Percentiles rank a stretch among this genome's conserved stretches.
Evolutionary conservation across 2,888 invertebrate genomes (phyloP).

Genomic region (Lagria hirta): DNA sequence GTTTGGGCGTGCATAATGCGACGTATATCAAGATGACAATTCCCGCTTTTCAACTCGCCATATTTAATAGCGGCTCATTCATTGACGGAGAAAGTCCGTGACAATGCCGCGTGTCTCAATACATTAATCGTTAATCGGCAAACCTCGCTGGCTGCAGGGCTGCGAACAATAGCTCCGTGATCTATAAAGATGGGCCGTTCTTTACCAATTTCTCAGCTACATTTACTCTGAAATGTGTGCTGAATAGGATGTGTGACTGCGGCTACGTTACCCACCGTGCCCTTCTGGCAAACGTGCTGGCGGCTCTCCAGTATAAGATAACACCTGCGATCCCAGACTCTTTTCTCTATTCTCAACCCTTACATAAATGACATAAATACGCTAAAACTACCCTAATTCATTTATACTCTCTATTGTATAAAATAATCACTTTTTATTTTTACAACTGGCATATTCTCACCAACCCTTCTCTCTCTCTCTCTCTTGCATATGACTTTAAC

Average conservation of each 20-base stretch:
- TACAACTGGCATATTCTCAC: constrained; percentile 14
- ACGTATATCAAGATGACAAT: constrained; percentile 51
- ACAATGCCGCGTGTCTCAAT: constrained; percentile 45
- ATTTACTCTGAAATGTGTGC: constrained; percentile 55
- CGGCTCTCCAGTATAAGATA: constrained; percentile 40
- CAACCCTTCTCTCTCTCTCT: background rate
- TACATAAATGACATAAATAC: constrained; percentile 29
- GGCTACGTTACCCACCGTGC: constrained; percentile 35
- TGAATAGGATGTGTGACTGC: constrained; percentile 45
- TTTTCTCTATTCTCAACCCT: constrained; percentile 29
- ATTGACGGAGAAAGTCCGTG: constrained; percentile 39
- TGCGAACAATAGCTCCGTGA: constrained; percentile 50
- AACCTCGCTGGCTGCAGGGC: constrained; percentile 45
- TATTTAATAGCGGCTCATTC: constrained; percentile 51
- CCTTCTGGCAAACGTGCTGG: too few relatives aligned
- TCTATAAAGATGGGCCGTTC: constrained; percentile 55
- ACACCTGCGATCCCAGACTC: constrained; percentile 36
- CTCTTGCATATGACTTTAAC: too few relatives aligned
- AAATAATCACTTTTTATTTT: constrained; percentile 23
- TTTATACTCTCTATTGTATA: constrained; percentile 21
- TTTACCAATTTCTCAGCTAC: constrained; percentile 57
- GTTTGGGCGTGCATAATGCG: constrained; percentile 50
- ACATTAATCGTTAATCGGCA: constrained; percentile 54
- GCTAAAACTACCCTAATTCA: constrained; percentile 30
- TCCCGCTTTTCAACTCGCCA: constrained; percentile 47